Evolutionary conservation across 1,140 invertebrate species (phyloP).

Genomic region (Leptoteleia sp.): DNA sequence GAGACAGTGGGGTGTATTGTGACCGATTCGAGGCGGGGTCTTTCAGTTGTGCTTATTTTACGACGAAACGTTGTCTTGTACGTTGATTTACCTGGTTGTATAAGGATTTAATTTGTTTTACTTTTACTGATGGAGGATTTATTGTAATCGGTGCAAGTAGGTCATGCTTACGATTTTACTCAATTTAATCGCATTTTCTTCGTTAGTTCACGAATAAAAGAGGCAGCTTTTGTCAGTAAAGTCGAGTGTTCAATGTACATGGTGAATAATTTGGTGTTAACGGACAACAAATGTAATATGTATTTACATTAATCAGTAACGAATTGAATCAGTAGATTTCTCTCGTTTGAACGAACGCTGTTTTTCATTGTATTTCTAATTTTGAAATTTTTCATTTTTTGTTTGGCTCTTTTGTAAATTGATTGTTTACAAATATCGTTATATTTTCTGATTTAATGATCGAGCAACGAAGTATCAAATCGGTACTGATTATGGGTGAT

Average conservation of each 20-base stretch:
- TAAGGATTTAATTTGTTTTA: conserved; percentile 45
- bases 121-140: not conserved
- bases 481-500: conserved; percentile 1
- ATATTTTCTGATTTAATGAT: no score
- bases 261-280: conserved; percentile 6
- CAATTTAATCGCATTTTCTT: conserved; percentile 7
- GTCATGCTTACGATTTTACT: conserved; percentile 41
- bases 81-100: conserved; percentile 71
- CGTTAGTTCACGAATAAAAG: conserved; percentile 29
- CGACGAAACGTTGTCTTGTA: conserved; percentile 77
- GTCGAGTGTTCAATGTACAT: conserved; percentile 10
- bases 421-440: no score
- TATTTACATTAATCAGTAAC: conserved; percentile 16
- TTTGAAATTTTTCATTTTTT: no score
- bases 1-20: conserved; percentile 62
- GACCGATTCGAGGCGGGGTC: conserved; percentile 73
- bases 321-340: not conserved
- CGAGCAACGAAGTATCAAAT: not conserved
- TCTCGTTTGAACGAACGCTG: no score
- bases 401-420: no score
- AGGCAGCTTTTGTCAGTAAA: conserved; percentile 2
- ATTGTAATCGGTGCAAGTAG: not conserved
- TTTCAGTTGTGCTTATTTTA: conserved; percentile 79
- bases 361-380: not conserved
- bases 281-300: conserved; percentile 22